Percentiles rank a stretch among this genome's conserved stretches.
phyloP scores from a whole-genome alignment of 2,888 invertebrate species.

The Lithosia quadra region DNA sequence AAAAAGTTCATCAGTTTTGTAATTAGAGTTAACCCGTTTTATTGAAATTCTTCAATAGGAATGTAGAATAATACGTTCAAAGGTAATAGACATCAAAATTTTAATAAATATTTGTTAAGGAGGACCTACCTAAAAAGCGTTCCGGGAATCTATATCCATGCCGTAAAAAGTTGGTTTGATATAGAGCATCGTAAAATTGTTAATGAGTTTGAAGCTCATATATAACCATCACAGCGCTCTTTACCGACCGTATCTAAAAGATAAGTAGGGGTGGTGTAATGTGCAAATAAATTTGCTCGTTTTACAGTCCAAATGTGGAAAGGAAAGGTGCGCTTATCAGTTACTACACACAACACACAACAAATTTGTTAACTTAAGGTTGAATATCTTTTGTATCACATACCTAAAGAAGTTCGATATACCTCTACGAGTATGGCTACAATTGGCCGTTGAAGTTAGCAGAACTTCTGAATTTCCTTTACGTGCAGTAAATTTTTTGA shows the following conservation, averaged over 20 bases:
- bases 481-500: background rate
- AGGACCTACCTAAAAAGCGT: conserved; percentile 14
- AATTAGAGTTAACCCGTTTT: conserved; percentile 15
- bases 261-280: conserved; percentile 4
- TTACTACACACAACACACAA: background rate
- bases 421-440: background rate
- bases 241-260: background rate
- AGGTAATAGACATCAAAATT: background rate
- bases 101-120: conserved; percentile 24
- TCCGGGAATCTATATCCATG: conserved; percentile 16
- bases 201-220: conserved; percentile 31
- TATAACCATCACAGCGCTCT: conserved; percentile 14
- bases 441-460: background rate
- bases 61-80: background rate
- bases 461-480: background rate
- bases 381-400: background rate
- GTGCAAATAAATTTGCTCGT: conserved; percentile 5
- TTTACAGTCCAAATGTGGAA: background rate
- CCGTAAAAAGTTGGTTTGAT: conserved; percentile 25
- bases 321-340: conserved; percentile 4
- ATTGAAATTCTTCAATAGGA: conserved; percentile 3
- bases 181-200: conserved; percentile 27
- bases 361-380: background rate
- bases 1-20: conserved; percentile 12
- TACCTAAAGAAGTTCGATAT: background rate